These are phyloP conservation scores for Ylistrum balloti DNA, from an alignment of 1,140 invertebrate genomes.

Conservation along the genomic window DNA sequence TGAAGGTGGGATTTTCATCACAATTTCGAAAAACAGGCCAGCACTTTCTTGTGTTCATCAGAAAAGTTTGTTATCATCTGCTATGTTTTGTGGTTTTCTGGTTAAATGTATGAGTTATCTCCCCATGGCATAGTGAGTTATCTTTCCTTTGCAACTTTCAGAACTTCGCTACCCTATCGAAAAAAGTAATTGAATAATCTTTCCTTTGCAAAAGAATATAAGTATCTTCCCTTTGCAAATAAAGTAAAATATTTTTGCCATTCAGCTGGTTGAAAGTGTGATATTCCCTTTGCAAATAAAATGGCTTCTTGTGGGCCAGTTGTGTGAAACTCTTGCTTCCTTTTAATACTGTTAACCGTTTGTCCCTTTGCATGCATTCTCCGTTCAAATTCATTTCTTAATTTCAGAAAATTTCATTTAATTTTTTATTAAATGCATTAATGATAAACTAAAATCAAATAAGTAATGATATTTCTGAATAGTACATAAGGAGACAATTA, in stretches of 20 bases:
- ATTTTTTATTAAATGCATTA: background rate
- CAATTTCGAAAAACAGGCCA: background rate
- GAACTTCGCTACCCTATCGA: background rate
- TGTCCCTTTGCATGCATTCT: background rate
- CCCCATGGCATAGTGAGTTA: constrained; percentile 31
- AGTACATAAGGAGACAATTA: no score
- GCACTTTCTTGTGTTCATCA: constrained; percentile 5
- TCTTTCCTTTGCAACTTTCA: background rate
- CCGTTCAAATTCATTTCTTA: background rate
- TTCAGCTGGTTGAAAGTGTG: background rate
- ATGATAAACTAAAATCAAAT: no score
- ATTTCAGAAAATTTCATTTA: background rate
- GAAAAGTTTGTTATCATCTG: constrained; percentile 14
- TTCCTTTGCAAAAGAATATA: background rate
- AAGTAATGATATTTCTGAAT: no score
- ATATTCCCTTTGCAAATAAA: no score
- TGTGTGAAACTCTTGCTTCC: background rate
- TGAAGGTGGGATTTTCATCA: constrained; percentile 33
- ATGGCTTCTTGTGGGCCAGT: no score
- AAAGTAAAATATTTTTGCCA: background rate
- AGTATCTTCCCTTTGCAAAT: background rate
- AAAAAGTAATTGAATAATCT: background rate
- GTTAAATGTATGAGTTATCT: constrained; percentile 40
- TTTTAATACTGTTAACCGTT: background rate
- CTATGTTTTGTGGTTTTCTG: constrained; percentile 38